Conservation (phyloP, 1,140 invertebrate genomes). For the Diachasmimorpha longicaudata region DNA sequence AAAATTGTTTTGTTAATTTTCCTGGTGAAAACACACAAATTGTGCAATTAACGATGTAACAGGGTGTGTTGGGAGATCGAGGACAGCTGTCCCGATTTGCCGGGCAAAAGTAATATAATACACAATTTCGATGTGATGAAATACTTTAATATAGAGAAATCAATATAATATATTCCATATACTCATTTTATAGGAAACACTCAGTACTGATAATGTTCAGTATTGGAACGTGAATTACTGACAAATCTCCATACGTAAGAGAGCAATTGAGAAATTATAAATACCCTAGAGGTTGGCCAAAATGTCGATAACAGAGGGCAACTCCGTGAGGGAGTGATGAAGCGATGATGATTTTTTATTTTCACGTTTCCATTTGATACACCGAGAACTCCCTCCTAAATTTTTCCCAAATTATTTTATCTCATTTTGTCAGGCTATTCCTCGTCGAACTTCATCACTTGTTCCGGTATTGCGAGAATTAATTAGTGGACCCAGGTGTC, state of each 20-base stretch:
- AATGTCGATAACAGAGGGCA: not conserved
- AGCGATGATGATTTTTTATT: not conserved
- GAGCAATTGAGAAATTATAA: not conserved
- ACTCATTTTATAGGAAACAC: conserved; percentile 13
- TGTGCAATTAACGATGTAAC: not conserved
- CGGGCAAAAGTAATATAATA: not conserved
- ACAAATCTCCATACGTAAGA: conserved; percentile 3
- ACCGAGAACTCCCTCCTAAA: not conserved
- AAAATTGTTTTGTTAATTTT: conserved; percentile 7
- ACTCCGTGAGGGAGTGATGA: not conserved
- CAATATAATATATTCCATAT: conserved; percentile 11
- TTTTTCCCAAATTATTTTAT: not conserved
- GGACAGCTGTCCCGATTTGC: not conserved
- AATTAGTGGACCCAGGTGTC: not conserved
- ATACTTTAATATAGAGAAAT: conserved; percentile 7
- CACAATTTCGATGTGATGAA: not conserved
- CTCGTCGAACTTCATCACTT: not conserved
- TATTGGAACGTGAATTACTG: not conserved
- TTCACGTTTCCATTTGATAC: not conserved
- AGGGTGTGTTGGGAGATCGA: not conserved
- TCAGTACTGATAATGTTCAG: conserved; percentile 9
- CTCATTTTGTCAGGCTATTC: not conserved
- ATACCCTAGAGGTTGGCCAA: not conserved
- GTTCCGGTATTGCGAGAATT: not conserved
- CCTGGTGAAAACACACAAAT: not conserved